These are phyloP conservation scores for Drosophila novamexicana DNA, from an alignment of 1,140 invertebrate species.

Conservation along the genomic window DNA sequence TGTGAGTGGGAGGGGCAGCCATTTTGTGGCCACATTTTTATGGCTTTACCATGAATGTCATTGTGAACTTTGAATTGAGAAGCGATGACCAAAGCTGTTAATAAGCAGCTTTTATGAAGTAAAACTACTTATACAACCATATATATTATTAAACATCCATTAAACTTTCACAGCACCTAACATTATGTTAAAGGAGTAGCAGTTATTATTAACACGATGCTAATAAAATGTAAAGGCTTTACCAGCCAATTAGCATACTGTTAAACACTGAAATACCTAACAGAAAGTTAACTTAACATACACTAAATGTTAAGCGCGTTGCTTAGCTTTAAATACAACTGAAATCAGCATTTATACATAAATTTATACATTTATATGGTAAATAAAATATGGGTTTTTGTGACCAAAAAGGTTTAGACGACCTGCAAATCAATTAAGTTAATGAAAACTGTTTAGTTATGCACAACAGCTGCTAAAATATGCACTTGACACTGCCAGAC, in stretches of 20 bases:
- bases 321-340: background rate
- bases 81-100: background rate
- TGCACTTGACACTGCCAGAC: conserved; percentile 33
- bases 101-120: background rate
- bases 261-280: no score
- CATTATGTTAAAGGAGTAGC: background rate
- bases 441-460: conserved; percentile 68
- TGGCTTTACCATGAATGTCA: conserved; percentile 16
- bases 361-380: background rate
- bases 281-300: background rate
- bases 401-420: background rate
- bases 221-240: no score
- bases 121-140: background rate
- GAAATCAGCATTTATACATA: background rate
- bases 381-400: no score
- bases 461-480: conserved; percentile 51
- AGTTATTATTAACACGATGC: no score
- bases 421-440: conserved; percentile 63
- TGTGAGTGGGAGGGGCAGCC: background rate
- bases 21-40: conserved; percentile 47
- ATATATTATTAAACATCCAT: no score
- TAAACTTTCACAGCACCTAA: background rate
- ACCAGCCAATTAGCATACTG: no score
- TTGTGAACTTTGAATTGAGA: conserved; percentile 1
- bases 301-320: background rate